phyloP scores from a whole-genome alignment of 2,888 invertebrate species.

The Ormyrus labotus region DNA sequence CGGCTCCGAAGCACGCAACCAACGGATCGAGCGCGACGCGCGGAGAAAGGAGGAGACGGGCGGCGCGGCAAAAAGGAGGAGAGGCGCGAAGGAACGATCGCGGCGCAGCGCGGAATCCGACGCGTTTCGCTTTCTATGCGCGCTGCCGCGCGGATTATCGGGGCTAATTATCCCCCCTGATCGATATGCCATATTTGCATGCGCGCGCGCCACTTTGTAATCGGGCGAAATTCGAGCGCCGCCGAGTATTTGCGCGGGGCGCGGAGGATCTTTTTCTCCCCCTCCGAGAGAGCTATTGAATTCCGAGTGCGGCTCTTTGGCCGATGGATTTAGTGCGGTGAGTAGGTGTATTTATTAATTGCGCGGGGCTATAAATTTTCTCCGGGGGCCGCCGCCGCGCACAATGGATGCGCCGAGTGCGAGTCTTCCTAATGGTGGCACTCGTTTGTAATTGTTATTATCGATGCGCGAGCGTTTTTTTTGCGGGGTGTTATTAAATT shows the following conservation, averaged over 20 bases:
- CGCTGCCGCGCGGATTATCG: slow-evolving; percentile 15
- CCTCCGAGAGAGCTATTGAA: slow-evolving; percentile 14
- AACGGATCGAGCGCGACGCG: not conserved
- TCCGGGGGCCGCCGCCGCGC: too few relatives aligned
- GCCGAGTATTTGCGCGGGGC: not conserved
- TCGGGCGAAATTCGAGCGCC: slow-evolving; percentile 36
- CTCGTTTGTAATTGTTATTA: too few relatives aligned
- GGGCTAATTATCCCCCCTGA: slow-evolving; percentile 33
- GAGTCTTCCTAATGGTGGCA: too few relatives aligned
- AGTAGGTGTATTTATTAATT: slow-evolving; percentile 36
- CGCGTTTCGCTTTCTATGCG: slow-evolving; percentile 28
- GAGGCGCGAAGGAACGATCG: slow-evolving; percentile 14
- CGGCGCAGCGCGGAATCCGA: slow-evolving; percentile 18
- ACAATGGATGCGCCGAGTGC: too few relatives aligned
- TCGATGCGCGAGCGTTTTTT: too few relatives aligned
- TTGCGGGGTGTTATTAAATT: too few relatives aligned
- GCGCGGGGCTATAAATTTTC: not conserved
- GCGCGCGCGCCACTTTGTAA: slow-evolving; percentile 26
- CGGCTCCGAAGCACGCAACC: too few relatives aligned
- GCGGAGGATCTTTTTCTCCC: slow-evolving; percentile 6
- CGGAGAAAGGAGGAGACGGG: not conserved
- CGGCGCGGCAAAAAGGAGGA: slow-evolving; percentile 3
- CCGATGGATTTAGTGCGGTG: not conserved
- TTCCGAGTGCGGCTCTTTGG: slow-evolving; percentile 11
- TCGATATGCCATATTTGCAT: slow-evolving; percentile 11